Percentiles rank a stretch among this genome's conserved stretches.
Conservation (phyloP, 2,113 vertebrate genomes). For the Cheilinus undulatus region DNA sequence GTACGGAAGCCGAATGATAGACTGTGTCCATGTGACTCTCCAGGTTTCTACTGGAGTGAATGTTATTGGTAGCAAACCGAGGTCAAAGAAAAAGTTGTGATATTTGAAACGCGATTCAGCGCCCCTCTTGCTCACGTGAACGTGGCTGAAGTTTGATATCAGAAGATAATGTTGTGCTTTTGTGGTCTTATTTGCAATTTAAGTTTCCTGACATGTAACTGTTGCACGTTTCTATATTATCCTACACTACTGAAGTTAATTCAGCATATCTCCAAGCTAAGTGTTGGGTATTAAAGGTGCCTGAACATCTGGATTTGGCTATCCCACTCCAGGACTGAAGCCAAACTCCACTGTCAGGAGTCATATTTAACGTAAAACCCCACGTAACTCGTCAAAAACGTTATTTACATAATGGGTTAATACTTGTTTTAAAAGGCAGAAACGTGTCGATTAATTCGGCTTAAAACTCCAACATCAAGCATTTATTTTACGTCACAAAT, state of each 20-base stretch:
- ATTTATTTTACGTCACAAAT: neutral
- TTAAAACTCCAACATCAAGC: neutral
- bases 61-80: accelerated
- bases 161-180: too few species aligned
- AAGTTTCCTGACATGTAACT: neutral
- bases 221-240: neutral
- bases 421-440: neutral
- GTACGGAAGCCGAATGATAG: constrained; percentile 25
- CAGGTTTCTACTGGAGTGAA: neutral
- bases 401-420: accelerated
- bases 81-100: neutral
- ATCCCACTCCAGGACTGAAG: accelerated
- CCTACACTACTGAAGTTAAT: too few species aligned
- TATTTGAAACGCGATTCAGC: constrained; percentile 14
- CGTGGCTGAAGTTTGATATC: neutral
- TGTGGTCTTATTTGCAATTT: too few species aligned
- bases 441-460: constrained; percentile 12
- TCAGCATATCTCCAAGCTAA: too few species aligned
- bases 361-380: neutral
- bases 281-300: neutral
- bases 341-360: constrained; percentile 9
- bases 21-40: neutral
- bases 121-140: neutral
- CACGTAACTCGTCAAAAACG: neutral
- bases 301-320: constrained; percentile 49